Conservation (phyloP, 1,140 invertebrate species). For the Atta texana region DNA sequence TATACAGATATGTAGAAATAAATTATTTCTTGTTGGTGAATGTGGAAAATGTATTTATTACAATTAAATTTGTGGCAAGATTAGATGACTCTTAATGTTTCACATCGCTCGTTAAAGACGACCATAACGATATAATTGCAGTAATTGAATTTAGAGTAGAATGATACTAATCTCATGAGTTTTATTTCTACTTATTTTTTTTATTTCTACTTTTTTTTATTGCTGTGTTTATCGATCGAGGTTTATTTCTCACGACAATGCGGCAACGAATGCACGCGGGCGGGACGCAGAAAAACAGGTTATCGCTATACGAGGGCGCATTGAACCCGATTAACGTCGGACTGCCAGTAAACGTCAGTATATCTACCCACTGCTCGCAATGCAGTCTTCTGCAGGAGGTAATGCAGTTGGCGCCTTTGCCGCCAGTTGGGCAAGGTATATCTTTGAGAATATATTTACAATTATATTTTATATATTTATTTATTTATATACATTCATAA, state of each 20-base stretch:
- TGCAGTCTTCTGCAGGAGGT: slow-evolving; percentile 76
- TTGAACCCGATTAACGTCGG: slow-evolving; percentile 71
- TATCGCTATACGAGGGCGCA: slow-evolving; percentile 61
- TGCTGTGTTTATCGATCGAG: slow-evolving; percentile 61
- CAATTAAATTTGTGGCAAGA: not conserved
- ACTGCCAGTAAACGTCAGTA: slow-evolving; percentile 60
- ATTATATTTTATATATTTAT: not conserved
- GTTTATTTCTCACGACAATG: slow-evolving; percentile 6
- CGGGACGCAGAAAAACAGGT: slow-evolving; percentile 67
- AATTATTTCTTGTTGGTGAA: not conserved
- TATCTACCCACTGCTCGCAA: slow-evolving; percentile 76
- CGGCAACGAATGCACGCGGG: slow-evolving; percentile 38
- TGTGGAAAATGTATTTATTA: not conserved
- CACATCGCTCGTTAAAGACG: not conserved
- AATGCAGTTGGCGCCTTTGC: slow-evolving; percentile 78
- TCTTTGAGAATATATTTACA: not conserved
- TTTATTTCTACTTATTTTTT: not conserved
- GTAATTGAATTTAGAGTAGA: slow-evolving; percentile 29
- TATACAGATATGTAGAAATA: not conserved
- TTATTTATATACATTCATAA: not conserved
- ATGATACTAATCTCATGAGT: not conserved
- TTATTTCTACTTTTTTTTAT: not conserved
- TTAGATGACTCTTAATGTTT: slow-evolving; percentile 1
- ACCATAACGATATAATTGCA: not conserved
- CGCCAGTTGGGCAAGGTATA: slow-evolving; percentile 41